These are phyloP conservation scores for Promerops cafer DNA, from an alignment of 2,113 vertebrate species.

Conservation along the genomic window DNA sequence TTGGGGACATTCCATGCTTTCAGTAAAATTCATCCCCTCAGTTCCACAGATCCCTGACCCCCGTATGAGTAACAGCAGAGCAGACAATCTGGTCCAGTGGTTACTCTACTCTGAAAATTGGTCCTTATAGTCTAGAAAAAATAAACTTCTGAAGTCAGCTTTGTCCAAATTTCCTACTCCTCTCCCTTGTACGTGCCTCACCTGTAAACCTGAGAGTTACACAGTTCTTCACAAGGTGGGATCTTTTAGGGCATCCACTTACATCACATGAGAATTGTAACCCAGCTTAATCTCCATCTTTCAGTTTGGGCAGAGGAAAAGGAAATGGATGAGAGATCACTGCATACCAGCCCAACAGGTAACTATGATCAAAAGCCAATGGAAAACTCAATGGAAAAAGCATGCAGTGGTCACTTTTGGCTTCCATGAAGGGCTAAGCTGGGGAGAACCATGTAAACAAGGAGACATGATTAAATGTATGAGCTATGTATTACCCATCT, in stretches of 20 bases:
- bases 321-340: neutral
- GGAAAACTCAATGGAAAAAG: neutral
- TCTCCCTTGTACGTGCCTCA: accelerated
- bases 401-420: neutral
- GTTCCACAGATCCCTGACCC: neutral
- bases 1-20: neutral
- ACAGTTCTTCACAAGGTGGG: neutral
- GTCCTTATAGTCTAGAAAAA: neutral
- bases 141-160: neutral
- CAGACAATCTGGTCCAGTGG: neutral
- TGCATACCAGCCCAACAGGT: neutral
- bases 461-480: neutral
- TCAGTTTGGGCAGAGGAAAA: neutral
- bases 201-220: neutral
- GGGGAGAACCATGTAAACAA: neutral
- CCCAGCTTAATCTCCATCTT: neutral
- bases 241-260: neutral
- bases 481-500: neutral
- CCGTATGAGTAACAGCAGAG: neutral
- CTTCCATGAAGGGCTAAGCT: neutral
- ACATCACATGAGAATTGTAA: neutral
- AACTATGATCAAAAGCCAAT: neutral
- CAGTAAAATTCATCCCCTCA: neutral
- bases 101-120: neutral
- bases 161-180: neutral